A percentile compares a stretch with the other conserved stretches of the same genome.
Conservation (phyloP, 1,140 invertebrate species). For the Vollenhovia emeryi region DNA sequence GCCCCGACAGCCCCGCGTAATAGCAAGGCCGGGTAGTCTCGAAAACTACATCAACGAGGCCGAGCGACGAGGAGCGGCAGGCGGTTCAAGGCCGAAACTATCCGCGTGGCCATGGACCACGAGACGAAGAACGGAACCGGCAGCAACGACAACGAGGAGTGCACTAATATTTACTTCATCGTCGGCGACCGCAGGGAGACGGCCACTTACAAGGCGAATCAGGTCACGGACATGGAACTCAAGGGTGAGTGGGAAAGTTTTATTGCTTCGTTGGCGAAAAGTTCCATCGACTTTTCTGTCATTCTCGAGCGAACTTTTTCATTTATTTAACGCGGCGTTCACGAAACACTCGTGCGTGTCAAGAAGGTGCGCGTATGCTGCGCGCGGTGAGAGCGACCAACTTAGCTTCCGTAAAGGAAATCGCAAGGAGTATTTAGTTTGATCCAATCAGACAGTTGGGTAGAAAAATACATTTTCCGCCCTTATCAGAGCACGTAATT, state of each 20-base stretch:
- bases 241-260: slow-evolving; percentile 76
- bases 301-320: background rate
- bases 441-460: background rate
- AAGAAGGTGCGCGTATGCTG: background rate
- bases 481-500: background rate
- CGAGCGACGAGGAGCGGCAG: slow-evolving; percentile 71
- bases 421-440: background rate
- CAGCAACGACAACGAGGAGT: slow-evolving; percentile 77
- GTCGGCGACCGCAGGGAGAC: slow-evolving; percentile 85
- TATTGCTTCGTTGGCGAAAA: background rate
- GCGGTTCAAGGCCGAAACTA: slow-evolving; percentile 73
- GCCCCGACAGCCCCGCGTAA: slow-evolving; percentile 61
- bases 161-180: slow-evolving; percentile 84
- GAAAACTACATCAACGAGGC: slow-evolving; percentile 54
- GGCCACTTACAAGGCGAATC: slow-evolving; percentile 85
- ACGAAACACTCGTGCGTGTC: background rate
- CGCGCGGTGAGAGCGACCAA: background rate
- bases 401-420: background rate
- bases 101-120: slow-evolving; percentile 82
- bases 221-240: slow-evolving; percentile 82
- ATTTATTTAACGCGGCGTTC: background rate
- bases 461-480: background rate
- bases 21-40: slow-evolving; percentile 72
- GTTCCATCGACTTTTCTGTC: background rate
- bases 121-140: slow-evolving; percentile 81